Base-by-base conservation (phyloP, 2,888 invertebrate species). In the Diabrotica balteata region DNA sequence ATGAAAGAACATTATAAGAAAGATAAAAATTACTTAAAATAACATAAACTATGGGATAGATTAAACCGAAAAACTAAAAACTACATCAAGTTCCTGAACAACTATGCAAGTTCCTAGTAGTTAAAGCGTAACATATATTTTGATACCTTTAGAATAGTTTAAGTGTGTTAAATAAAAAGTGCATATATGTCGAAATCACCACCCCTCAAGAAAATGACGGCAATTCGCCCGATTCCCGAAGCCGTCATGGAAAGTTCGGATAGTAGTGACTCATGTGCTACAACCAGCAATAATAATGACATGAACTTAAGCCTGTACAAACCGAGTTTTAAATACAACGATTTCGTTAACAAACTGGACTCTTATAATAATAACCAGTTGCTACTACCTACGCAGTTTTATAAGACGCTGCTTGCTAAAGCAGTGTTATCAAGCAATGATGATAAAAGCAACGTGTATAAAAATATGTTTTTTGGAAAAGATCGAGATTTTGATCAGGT, bases 331-430 rank as follows among this genome's bases (percentile, higher is more conserved):
- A 84, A 84, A 71, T 84, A 83, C 70, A 82, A 81, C 73, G 81
- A 83, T 75, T 81, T 84, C 72, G 83, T 83, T 55, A 84, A 83
- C 68, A 84, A 84, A 74, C 75, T 84, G 66, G 84, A 84, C 74
- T 80, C 81, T 67, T 84, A 84, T 72, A 84, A 84, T 71, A 84
- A 84, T 72, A 84, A 84, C 72, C 84, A 84, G 73, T 75, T 84
- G 70, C 67, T 93, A 61, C 85, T 93, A 71, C 93, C 93, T 8
- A 90, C 92, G 65, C 93, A 93, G 79, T 86, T 93, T 76, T 93
- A 93, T 80, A 93, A 93, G 83, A 93, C 90, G 77, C 87, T 93
- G 71, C 84, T 93, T 79, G 93, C 93, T 9, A 93, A 87, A 80
- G 90, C 90, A n/a, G 88, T 89, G 11, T 85, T 89, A 62, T 88